A percentile compares a stretch with the other conserved stretches of the same genome.
Evolutionary conservation across 2,113 vertebrate species (phyloP).

Genomic region (Epinephelus cyanopodus): DNA sequence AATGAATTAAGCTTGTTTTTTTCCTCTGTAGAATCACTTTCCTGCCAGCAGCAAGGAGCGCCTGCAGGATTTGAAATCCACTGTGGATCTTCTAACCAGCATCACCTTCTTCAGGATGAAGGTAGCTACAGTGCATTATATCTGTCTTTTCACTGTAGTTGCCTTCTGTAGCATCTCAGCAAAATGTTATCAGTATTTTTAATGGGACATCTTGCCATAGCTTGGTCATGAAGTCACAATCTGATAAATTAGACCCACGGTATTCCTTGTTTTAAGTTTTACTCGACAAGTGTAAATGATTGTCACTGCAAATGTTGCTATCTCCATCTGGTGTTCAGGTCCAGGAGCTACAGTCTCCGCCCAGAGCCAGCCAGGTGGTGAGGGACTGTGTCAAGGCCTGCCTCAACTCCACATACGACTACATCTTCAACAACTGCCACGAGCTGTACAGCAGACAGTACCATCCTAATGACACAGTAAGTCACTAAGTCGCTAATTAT

Average conservation of each 20-base stretch:
- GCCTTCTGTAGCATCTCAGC: background rate
- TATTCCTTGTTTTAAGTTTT: background rate
- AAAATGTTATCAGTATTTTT: background rate
- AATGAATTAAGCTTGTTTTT: background rate
- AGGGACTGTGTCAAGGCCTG: slow-evolving; percentile 98
- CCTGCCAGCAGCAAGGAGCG: slow-evolving; percentile 95
- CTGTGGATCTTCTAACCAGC: slow-evolving; percentile 97
- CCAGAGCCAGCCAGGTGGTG: slow-evolving; percentile 97
- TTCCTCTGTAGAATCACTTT: slow-evolving; percentile 92
- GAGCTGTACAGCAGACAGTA: slow-evolving; percentile 96
- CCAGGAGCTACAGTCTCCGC: slow-evolving; percentile 97
- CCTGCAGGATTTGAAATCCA: slow-evolving; percentile 97
- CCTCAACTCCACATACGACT: slow-evolving; percentile 97
- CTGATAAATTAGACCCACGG: background rate
- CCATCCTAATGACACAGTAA: slow-evolving; percentile 89
- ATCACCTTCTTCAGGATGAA: slow-evolving; percentile 99
- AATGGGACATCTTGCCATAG: background rate
- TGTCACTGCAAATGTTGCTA: background rate
- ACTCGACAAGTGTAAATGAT: background rate
- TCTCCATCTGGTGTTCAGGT: slow-evolving; percentile 85
- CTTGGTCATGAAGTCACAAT: background rate
- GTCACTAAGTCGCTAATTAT: slow-evolving; percentile 58
- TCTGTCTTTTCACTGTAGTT: background rate
- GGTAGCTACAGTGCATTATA: slow-evolving; percentile 79
- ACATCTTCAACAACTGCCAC: slow-evolving; percentile 98